phyloP scores from a whole-genome alignment of 2,888 invertebrate genomes.

The Luperina nickerlii region DNA sequence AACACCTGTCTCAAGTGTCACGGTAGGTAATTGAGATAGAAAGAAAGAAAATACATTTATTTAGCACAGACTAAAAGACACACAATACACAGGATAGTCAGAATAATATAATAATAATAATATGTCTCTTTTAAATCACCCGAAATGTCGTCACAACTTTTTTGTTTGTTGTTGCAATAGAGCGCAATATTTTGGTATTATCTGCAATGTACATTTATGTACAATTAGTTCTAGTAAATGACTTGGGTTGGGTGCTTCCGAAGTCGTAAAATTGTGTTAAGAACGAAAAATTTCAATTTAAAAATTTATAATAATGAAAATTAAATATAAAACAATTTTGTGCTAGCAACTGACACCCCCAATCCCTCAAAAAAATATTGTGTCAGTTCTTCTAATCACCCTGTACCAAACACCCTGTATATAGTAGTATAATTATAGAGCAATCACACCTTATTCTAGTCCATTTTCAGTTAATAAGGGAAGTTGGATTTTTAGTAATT shows the following conservation, averaged over 20 bases:
- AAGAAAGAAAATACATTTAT: too few relatives aligned
- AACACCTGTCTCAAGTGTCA: background rate
- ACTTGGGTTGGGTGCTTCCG: too few relatives aligned
- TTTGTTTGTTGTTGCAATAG: background rate
- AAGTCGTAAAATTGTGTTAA: too few relatives aligned
- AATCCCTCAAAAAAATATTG: too few relatives aligned
- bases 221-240: background rate
- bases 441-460: background rate
- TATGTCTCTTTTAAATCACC: background rate
- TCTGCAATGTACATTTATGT: background rate
- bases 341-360: too few relatives aligned
- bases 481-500: constrained; percentile 23
- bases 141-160: background rate
- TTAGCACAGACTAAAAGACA: too few relatives aligned
- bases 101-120: background rate
- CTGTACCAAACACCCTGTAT: too few relatives aligned
- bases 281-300: too few relatives aligned
- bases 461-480: background rate
- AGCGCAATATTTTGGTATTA: background rate
- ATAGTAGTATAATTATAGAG: background rate
- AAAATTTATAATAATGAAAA: too few relatives aligned
- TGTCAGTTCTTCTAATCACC: too few relatives aligned
- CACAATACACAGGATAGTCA: too few relatives aligned
- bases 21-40: background rate
- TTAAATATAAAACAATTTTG: background rate